These are phyloP conservation scores for Synodontis membranacea DNA, from an alignment of 2,113 vertebrate species.

Conservation along the genomic window DNA sequence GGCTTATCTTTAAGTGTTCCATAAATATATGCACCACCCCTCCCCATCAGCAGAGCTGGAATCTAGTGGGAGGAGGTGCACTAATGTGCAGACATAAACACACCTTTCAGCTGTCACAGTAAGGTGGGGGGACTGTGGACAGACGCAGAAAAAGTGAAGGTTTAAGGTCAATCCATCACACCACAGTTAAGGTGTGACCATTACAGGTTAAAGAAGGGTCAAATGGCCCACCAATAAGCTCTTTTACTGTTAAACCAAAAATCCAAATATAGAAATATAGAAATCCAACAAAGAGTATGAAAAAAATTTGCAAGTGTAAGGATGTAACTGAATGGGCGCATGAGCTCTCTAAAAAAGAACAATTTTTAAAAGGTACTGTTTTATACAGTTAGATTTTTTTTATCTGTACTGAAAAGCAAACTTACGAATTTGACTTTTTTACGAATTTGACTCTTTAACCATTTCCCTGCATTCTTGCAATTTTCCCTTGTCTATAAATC, in stretches of 20 bases:
- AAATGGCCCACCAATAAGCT: background rate
- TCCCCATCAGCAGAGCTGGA: constrained; percentile 2
- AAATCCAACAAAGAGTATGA: background rate
- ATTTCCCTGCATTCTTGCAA: background rate
- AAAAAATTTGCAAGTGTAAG: background rate
- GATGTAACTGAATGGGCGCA: background rate
- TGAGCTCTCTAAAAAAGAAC: no score
- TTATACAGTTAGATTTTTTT: background rate
- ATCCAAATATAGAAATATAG: background rate
- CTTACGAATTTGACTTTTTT: background rate
- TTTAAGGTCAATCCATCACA: background rate
- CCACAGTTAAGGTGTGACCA: no score
- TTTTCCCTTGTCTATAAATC: background rate
- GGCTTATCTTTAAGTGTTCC: constrained; percentile 27
- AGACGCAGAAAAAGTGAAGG: background rate
- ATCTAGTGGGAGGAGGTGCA: background rate
- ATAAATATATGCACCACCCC: constrained; percentile 14
- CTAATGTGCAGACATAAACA: constrained; percentile 14
- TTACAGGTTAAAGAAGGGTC: background rate
- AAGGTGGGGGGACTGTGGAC: background rate
- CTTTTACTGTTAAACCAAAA: background rate
- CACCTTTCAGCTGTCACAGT: background rate
- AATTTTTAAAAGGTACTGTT: background rate
- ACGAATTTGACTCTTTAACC: no score
- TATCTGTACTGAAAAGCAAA: background rate